Base-by-base conservation (phyloP, 2,113 vertebrate species). In the Heterochromis multidens region DNA sequence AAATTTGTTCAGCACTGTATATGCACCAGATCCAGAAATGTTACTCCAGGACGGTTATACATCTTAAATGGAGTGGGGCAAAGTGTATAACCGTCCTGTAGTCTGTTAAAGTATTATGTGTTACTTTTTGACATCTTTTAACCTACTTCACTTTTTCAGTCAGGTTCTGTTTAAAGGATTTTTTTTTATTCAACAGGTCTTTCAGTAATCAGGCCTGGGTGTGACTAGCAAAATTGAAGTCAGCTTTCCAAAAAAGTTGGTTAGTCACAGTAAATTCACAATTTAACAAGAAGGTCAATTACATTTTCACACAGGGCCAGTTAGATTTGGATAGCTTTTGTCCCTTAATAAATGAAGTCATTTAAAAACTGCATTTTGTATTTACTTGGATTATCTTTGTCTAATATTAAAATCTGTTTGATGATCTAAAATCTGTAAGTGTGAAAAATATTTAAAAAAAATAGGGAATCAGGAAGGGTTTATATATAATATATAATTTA, bases 401-500 rank as follows among this genome's bases (percentile, higher is more conserved):
- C 6, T 63, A 37, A 37, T 37, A 37, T 63, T 63, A 37, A 0
- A 37, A 37, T 37, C 37, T 14, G 21, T 37, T 37, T 1, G 31
- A n/a, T 13, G 61, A 63, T n/a, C 61, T 63, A 13, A 6, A 63
- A 13, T 37, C 37, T 37, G 23, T 23, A 63, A 63, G 37, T 63
- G 61, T 37, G 33, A 37, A 63, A 63, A 37, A 63, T n/a, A n/a
- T n/a, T n/a, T n/a, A 21, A 23, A 37, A 63, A 37, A n/a, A 63
- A 37, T 37, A 14, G 4, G 33, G 14, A 63, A 37, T 63, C 33
- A 63, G 37, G 37, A 63, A 63, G 21, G 33, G 21, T n/a, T n/a
- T n/a, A n/a, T n/a, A n/a, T n/a, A n/a, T 27, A 0, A 70, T 46
- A 70, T 27, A 70, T 70, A 0, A 70, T 46, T 70, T 4, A 70